These are phyloP conservation scores for Brachystomella parvula DNA, from an alignment of 1,140 invertebrate genomes.

Conservation along the genomic window DNA sequence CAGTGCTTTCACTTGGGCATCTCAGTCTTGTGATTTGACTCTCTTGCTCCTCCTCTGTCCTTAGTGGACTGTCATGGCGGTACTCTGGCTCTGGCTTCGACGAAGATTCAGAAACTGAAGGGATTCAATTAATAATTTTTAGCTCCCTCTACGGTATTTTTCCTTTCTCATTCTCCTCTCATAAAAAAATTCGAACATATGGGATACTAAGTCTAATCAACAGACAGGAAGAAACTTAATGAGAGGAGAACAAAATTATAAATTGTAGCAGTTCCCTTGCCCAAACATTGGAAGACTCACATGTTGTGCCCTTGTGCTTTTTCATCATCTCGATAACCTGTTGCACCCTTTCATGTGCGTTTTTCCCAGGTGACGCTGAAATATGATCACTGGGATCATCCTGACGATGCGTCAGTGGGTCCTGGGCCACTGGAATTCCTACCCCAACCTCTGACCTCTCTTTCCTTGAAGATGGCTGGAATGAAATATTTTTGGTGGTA, in stretches of 20 bases:
- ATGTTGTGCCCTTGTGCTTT: constrained; percentile 34
- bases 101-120: too few species aligned
- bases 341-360: constrained; percentile 34
- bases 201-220: too few species aligned
- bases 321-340: constrained; percentile 36
- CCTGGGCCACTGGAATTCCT: neutral
- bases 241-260: too few species aligned
- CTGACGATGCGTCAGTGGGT: neutral
- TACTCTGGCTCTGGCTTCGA: neutral
- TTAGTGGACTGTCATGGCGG: neutral
- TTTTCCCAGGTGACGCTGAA: too few species aligned
- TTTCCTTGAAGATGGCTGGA: neutral
- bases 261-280: constrained; percentile 10
- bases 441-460: neutral
- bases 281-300: constrained; percentile 8
- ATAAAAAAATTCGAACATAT: too few species aligned
- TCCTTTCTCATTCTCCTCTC: too few species aligned
- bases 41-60: constrained; percentile 62
- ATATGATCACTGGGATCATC: neutral
- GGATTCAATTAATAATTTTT: too few species aligned
- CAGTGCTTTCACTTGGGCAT: constrained; percentile 77
- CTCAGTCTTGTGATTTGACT: constrained; percentile 56
- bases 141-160: too few species aligned
- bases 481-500: neutral
- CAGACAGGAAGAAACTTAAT: too few species aligned